Conservation (phyloP, 2,888 invertebrate genomes). For the Synergus japonicus region DNA sequence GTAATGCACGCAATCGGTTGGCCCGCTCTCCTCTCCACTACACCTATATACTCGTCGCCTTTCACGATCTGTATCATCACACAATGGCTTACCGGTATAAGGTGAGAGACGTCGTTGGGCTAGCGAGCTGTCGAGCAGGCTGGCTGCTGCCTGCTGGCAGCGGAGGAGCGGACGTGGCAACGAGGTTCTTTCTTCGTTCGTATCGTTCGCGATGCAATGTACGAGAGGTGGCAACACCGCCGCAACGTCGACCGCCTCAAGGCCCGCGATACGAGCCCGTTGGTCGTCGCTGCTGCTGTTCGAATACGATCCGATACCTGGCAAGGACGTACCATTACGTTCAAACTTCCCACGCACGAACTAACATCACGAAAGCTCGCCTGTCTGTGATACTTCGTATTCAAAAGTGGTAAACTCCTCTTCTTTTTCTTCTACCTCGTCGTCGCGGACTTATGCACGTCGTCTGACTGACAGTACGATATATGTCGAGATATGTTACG, state of each 20-base stretch:
- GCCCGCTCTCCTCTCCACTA: constrained; percentile 13
- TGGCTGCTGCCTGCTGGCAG: constrained; percentile 41
- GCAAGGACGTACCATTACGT: constrained; percentile 62
- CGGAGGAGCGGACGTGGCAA: constrained; percentile 51
- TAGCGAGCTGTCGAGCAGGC: constrained; percentile 47
- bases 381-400: constrained; percentile 39
- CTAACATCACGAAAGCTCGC: constrained; percentile 21
- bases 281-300: constrained; percentile 51
- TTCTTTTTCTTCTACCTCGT: constrained; percentile 29
- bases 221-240: constrained; percentile 66
- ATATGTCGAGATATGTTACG: background rate
- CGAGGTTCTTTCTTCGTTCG: constrained; percentile 43
- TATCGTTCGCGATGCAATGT: constrained; percentile 42
- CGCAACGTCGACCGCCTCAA: constrained; percentile 50
- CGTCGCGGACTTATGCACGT: background rate
- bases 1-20: constrained; percentile 26
- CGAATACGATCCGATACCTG: constrained; percentile 51
- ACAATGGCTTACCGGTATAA: constrained; percentile 53
- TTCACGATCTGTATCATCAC: constrained; percentile 48
- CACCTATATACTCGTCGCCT: constrained; percentile 29
- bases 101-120: constrained; percentile 50
- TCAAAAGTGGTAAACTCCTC: constrained; percentile 35
- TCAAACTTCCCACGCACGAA: constrained; percentile 44
- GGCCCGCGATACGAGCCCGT: constrained; percentile 51
- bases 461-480: constrained; percentile 12